These are phyloP conservation scores for Argentina silus DNA, from an alignment of 2,797 vertebrate genomes.

Conservation along the genomic window DNA sequence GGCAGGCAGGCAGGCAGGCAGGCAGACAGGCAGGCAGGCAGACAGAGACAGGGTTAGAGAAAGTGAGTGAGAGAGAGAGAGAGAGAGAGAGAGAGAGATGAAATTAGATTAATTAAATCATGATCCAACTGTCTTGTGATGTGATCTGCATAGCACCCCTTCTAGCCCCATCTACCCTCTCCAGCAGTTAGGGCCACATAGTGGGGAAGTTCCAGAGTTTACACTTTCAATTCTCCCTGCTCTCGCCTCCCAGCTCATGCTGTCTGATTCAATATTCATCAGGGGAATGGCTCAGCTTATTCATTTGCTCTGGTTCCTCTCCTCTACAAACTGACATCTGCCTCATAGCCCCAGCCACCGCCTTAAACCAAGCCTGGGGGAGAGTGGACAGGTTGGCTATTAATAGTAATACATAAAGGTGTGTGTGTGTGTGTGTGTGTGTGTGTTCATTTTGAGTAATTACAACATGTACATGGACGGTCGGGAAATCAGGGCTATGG, in stretches of 20 bases:
- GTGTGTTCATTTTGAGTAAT: too few species aligned
- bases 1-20: too few species aligned
- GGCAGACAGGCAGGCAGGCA: background rate
- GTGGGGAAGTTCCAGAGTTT: constrained; percentile 22
- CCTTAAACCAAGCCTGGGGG: background rate
- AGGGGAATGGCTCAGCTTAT: constrained; percentile 7
- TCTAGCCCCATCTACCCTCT: background rate
- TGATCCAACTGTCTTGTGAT: constrained; percentile 11
- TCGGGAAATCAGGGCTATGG: background rate
- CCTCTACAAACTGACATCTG: background rate
- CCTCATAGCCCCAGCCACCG: background rate
- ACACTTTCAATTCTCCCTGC: constrained; percentile 22
- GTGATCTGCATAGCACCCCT: constrained; percentile 16
- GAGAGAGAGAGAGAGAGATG: too few species aligned
- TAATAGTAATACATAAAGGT: background rate
- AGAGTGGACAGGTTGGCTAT: background rate
- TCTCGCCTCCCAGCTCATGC: constrained; percentile 16
- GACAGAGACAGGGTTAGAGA: too few species aligned
- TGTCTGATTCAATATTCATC: constrained; percentile 29
- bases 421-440: background rate
- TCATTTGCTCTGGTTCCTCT: constrained; percentile 12
- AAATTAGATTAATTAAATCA: background rate
- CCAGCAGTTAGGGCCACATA: background rate
- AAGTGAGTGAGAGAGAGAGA: too few species aligned
- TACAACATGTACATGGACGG: background rate